Percentiles rank a stretch among this genome's conserved stretches.
Evolutionary conservation across 2,113 vertebrate species (phyloP).

Genomic region (Edolisoma coerulescens): DNA sequence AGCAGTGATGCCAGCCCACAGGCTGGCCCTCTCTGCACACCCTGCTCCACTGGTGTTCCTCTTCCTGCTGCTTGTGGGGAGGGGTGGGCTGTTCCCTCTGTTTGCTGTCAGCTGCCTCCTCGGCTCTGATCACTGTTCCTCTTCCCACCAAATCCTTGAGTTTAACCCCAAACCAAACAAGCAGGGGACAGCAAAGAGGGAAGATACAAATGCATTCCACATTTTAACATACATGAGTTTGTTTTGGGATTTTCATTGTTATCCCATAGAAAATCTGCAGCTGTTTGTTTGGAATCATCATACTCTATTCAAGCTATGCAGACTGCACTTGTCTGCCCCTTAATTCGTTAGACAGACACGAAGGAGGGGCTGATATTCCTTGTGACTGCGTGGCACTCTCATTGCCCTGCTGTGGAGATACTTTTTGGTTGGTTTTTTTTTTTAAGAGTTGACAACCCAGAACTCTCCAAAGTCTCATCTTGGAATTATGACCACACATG

Average conservation of each 20-base stretch:
- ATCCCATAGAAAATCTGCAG: background rate
- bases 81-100: background rate
- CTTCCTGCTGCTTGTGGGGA: background rate
- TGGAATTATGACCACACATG: background rate
- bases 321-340: background rate
- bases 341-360: rapidly evolving
- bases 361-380: background rate
- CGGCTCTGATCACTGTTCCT: background rate
- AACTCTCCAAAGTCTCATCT: background rate
- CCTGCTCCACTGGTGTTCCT: background rate
- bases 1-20: rapidly evolving
- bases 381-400: too few species aligned
- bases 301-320: background rate
- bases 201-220: background rate
- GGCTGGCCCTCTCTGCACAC: background rate
- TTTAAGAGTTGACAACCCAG: background rate
- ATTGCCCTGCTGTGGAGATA: background rate
- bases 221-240: background rate
- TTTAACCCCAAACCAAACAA: background rate
- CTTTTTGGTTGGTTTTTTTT: too few species aligned
- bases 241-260: background rate
- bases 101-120: background rate
- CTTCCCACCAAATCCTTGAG: background rate
- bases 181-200: background rate
- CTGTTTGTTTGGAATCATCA: background rate